Base-by-base conservation (phyloP, 1,140 invertebrate species). In the Scaptodrosophila lebanonensis region DNA sequence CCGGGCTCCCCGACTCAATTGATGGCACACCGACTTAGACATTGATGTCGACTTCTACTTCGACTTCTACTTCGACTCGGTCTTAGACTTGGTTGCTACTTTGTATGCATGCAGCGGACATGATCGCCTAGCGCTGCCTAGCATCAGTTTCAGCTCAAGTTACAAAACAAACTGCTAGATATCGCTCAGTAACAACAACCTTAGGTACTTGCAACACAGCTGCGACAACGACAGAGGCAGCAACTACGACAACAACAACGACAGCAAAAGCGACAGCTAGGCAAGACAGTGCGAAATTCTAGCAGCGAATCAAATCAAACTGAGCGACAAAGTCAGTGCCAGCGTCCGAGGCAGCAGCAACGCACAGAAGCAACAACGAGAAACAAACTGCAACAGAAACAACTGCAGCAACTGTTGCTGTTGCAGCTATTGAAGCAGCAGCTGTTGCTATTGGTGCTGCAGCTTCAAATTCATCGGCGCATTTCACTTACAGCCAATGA, bases 81-180 rank as follows among this genome's bases (percentile, higher is more conserved):
- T 25, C 49, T 47, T 36, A 32, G 54, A 25, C 22, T 47, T 17
- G 52, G 45, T 42, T 50, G 68, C 71, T 77, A 54, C 51, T 79
- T 79, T 79, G 75, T 82, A 79, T 79, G 75, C 73, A 79, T 66
- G 75, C 66, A 57, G 72, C 60, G 73, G 82, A 79, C 76, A 69
- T 79, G 75, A 79, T 79, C 75, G 57, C 6, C 3, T 3, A 33
- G 32, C 32, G 65, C 45, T 82, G 64, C 73, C 77, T 58, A 63
- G 58, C 60, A 63, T 45, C 60, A 63, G 51, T 63, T 63, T 58
- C 35, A 63, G 60, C 60, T 25, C 3, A 4, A 25, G 22, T 25
- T 25, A 25, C 8, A 25, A 8, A 25, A 8, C n/a, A n/a, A n/a
- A n/a, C n/a, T 57, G 59, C 59, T 36, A 62, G 52, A 62, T 62